A percentile compares a stretch with the other conserved stretches of the same genome.
Evolutionary conservation across 2,797 vertebrate species (phyloP).

Genomic region (Lithobates pipiens): DNA sequence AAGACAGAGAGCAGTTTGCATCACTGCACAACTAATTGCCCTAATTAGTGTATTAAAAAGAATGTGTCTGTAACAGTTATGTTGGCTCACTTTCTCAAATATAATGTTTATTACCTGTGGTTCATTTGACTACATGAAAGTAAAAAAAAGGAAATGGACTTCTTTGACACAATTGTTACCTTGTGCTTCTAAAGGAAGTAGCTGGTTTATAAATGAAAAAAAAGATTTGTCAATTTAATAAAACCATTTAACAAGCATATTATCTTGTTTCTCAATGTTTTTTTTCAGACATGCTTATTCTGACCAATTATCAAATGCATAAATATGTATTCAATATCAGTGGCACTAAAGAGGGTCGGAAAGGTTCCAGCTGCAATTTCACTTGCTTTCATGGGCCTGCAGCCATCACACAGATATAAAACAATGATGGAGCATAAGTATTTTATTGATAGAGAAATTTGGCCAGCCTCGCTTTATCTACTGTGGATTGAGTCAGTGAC

Average conservation of each 20-base stretch:
- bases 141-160: not conserved
- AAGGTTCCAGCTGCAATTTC: too few relatives aligned
- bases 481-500: too few relatives aligned
- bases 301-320: not conserved
- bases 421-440: too few relatives aligned
- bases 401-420: too few relatives aligned
- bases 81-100: conserved; percentile 5
- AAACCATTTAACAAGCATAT: not conserved
- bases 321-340: not conserved
- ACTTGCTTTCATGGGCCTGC: too few relatives aligned
- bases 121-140: conserved; percentile 5
- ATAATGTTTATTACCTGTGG: conserved; percentile 36
- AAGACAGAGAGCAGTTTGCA: conserved; percentile 33
- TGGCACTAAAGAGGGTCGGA: too few relatives aligned
- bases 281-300: not conserved
- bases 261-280: too few relatives aligned
- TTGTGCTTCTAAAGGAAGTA: not conserved
- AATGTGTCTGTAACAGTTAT: conserved; percentile 36
- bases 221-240: not conserved
- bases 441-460: too few relatives aligned
- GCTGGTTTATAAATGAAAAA: not conserved
- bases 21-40: conserved; percentile 46
- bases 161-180: not conserved
- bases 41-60: conserved; percentile 45
- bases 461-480: too few relatives aligned